Evolutionary conservation across 2,113 vertebrate species (phyloP).

Genomic region (Ia io): DNA sequence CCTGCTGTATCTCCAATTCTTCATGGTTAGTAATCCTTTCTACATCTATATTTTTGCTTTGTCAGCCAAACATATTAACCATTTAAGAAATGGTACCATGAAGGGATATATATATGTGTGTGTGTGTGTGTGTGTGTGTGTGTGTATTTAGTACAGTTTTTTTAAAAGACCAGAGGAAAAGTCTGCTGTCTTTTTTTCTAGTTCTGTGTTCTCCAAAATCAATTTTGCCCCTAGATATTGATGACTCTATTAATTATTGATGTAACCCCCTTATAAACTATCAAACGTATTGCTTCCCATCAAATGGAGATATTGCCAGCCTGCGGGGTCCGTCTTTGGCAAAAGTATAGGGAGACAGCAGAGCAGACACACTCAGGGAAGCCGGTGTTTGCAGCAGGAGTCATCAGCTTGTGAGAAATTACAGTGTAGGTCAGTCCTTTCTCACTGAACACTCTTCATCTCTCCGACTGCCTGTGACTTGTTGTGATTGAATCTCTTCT

Average conservation of each 20-base stretch:
- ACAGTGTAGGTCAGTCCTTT: not conserved
- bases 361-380: not conserved
- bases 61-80: constrained; percentile 32
- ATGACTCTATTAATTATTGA: constrained; percentile 41
- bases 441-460: not conserved
- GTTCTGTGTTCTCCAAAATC: constrained; percentile 17
- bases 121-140: not conserved
- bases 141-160: not conserved
- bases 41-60: constrained; percentile 43
- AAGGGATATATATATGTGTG: not conserved
- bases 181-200: not conserved
- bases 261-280: not conserved
- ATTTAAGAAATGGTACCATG: constrained; percentile 30
- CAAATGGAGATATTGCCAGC: not conserved
- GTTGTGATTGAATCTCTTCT: not conserved
- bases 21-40: not conserved
- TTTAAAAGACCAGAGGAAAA: not conserved
- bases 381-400: not conserved
- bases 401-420: constrained; percentile 6
- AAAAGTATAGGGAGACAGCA: not conserved
- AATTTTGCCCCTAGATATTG: constrained; percentile 32
- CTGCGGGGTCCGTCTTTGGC: not conserved
- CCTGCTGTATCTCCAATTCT: not conserved
- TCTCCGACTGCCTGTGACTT: not conserved
- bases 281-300: not conserved